Base-by-base conservation (phyloP, 2,888 invertebrate species). In the Microplitis deprimator region DNA sequence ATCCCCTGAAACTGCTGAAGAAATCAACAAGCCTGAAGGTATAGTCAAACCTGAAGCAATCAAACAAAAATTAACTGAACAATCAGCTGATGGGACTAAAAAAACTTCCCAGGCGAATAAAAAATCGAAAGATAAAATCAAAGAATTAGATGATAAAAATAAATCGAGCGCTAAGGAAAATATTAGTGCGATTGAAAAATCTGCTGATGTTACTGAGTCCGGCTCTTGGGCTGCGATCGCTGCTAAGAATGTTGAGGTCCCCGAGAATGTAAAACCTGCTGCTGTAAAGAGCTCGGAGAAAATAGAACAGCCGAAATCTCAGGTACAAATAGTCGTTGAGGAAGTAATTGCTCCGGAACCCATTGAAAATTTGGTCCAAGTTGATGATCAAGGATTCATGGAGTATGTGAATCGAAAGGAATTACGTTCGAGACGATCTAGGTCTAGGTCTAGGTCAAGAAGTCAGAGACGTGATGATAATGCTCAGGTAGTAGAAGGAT, bases 361-460 rank as follows among this genome's bases (percentile, higher is more conserved):
- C 0, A 85, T 87, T 41, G 88, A 88, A 80, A 85, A 86, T 76
- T 75, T 88, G 73, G 83, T 85, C 38, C 83, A 86, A 74, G 85
- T 85, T 40, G 91, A 90, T 79, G 84, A 88, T 13, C 90, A 91
- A 81, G 92, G 91, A 69, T 92, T 92, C 82, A 89, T 91, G 77
- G 91, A 92, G 85, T 90, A 89, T 73, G 84, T 91, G 6, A 91
- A 90, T 20, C 90, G 90, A 82, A 91, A 89, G 82, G 91, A 91
- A 80, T 87, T 89, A 73, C 85, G 88, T 20, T 87, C 87, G 10
- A 84, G 90, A 20, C 85, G 88, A 72, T 90, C 90, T 61, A 87
- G 90, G 79, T 90, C 90, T 29, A 86, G 89, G 61, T 89, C 89
- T 5, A 82, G 87, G 75, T 62, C 62, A 13, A 50, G 50, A 50